Percentiles rank a stretch among this genome's conserved stretches.
These are phyloP conservation scores for Artibeus jamaicensis DNA, from an alignment of 2,797 vertebrate species.

Conservation along the genomic window DNA sequence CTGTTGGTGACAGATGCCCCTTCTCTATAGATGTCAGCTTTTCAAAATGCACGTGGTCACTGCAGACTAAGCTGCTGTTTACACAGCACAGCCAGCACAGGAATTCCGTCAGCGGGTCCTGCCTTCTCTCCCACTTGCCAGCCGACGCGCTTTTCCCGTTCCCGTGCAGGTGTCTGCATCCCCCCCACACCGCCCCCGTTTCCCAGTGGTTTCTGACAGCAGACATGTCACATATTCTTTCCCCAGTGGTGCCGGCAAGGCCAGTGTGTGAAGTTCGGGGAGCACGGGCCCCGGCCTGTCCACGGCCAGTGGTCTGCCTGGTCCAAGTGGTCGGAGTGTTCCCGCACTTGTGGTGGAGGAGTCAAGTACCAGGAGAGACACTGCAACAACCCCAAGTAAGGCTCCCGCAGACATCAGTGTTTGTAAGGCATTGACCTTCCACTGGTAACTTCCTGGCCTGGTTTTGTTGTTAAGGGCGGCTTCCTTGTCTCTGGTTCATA, in stretches of 20 bases:
- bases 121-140: accelerated
- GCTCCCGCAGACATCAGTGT: accelerated
- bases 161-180: accelerated
- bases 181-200: background rate
- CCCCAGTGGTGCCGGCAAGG: slow-evolving; percentile 96
- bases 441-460: background rate
- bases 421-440: background rate
- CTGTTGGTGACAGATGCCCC: background rate
- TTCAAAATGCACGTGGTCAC: accelerated
- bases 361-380: slow-evolving; percentile 91
- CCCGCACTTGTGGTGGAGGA: slow-evolving; percentile 93
- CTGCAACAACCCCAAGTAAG: slow-evolving; percentile 96
- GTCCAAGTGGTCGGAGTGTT: slow-evolving; percentile 95
- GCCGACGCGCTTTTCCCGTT: background rate
- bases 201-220: slow-evolving; percentile 40
- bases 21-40: background rate
- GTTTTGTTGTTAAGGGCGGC: background rate
- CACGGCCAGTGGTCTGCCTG: slow-evolving; percentile 96
- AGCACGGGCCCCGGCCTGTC: slow-evolving; percentile 91
- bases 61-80: accelerated
- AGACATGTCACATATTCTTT: slow-evolving; percentile 51
- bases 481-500: background rate
- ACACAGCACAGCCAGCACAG: background rate
- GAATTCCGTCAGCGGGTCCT: accelerated
- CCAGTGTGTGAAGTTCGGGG: slow-evolving; percentile 94